Percentiles rank a stretch among this genome's conserved stretches.
phyloP scores from a whole-genome alignment of 2,888 invertebrate genomes.

The Caenorhabditis japonica region DNA sequence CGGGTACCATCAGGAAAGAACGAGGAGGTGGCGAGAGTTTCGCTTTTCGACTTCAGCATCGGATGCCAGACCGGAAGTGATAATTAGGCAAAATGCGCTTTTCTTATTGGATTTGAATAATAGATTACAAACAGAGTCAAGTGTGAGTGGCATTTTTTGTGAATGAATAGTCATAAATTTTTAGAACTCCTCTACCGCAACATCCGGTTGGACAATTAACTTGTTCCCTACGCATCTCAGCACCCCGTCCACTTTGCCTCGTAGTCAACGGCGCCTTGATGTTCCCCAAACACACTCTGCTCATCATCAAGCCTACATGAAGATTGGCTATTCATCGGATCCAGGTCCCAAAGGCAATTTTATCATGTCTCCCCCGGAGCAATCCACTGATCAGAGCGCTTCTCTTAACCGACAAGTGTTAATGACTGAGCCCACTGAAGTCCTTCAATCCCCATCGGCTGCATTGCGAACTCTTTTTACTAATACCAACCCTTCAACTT shows the following conservation, averaged over 20 bases:
- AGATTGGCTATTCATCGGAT: conserved; percentile 77
- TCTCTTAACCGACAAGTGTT: conserved; percentile 41
- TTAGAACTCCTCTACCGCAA: conserved; percentile 62
- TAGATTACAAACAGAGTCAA: conserved; percentile 67
- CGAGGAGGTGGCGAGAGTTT: conserved; percentile 68
- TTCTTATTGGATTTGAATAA: conserved; percentile 87
- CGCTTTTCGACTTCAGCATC: conserved; percentile 61
- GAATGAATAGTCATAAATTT: not conserved
- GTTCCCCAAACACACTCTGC: conserved; percentile 20
- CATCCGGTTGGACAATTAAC: conserved; percentile 81
- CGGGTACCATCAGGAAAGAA: conserved; percentile 68
- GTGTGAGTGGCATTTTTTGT: conserved; percentile 20
- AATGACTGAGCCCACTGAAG: conserved; percentile 40
- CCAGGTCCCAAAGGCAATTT: conserved; percentile 70
- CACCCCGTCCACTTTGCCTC: conserved; percentile 57
- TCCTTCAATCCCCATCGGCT: conserved; percentile 66
- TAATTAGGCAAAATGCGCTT: conserved; percentile 92
- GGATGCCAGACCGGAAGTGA: conserved; percentile 66
- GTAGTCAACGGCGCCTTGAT: conserved; percentile 30
- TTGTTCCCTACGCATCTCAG: conserved; percentile 66
- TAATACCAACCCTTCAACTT: conserved; percentile 56
- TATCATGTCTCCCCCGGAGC: conserved; percentile 53
- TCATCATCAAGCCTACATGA: conserved; percentile 49
- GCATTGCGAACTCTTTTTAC: conserved; percentile 66
- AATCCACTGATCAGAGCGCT: conserved; percentile 28